These are phyloP conservation scores for Mechanitis mazaeus DNA, from an alignment of 2,888 invertebrate genomes.

Conservation along the genomic window DNA sequence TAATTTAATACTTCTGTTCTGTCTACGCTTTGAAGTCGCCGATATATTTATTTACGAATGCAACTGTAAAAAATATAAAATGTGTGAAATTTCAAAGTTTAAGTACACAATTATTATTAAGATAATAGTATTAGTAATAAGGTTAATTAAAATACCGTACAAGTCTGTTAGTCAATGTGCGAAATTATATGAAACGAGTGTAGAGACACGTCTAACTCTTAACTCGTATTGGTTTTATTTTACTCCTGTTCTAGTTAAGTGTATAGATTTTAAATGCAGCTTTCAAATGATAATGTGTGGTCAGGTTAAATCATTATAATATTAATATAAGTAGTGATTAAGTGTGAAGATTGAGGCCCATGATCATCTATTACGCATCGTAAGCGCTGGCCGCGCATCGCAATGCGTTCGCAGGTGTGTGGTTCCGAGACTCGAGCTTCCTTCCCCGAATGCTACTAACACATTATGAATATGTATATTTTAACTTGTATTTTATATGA, in stretches of 20 bases:
- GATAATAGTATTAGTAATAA: too few species aligned
- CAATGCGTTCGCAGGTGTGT: conserved; percentile 37
- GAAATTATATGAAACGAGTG: too few species aligned
- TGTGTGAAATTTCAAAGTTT: too few species aligned
- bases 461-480: conserved; percentile 27
- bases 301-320: neutral
- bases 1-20: neutral
- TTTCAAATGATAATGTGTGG: too few species aligned
- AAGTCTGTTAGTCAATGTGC: too few species aligned
- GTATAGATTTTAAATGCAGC: neutral
- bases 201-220: too few species aligned
- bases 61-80: neutral
- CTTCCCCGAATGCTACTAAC: conserved; percentile 51
- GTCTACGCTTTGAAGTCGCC: conserved; percentile 3
- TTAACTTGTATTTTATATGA: conserved; percentile 13
- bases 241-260: too few species aligned
- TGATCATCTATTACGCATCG: conserved; percentile 22
- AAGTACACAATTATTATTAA: too few species aligned
- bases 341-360: conserved; percentile 22
- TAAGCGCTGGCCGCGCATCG: conserved; percentile 31
- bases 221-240: too few species aligned
- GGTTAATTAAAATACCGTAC: too few species aligned
- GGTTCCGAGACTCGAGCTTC: conserved; percentile 53
- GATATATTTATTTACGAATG: conserved; percentile 2
- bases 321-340: conserved; percentile 17